Percentiles rank a stretch among this genome's conserved stretches.
These are phyloP conservation scores for Ganaspis sp. DNA, from an alignment of 1,140 invertebrate species.

Conservation along the genomic window DNA sequence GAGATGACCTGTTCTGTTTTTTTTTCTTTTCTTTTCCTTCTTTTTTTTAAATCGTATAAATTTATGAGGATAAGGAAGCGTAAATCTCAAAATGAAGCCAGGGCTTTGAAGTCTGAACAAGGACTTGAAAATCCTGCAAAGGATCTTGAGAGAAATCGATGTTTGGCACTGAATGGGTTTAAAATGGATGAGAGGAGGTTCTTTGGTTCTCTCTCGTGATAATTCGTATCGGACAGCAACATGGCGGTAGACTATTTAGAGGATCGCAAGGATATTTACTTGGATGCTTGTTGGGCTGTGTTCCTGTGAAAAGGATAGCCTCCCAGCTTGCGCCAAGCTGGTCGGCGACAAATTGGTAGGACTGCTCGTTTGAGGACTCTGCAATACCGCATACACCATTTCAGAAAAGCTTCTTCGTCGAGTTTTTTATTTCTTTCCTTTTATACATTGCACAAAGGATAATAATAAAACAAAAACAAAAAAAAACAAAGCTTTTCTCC, in stretches of 20 bases:
- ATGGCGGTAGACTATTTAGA: conserved; percentile 53
- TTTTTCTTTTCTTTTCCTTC: conserved; percentile 22
- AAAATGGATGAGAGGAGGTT: not conserved
- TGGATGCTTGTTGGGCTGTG: conserved; percentile 74
- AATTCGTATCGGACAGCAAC: conserved; percentile 51
- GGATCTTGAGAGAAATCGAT: not conserved
- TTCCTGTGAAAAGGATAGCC: conserved; percentile 77
- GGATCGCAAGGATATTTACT: conserved; percentile 74
- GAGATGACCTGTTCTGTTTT: conserved; percentile 8
- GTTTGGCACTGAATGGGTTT: not conserved
- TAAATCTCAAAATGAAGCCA: not conserved
- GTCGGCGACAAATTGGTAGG: conserved; percentile 86
- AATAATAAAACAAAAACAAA: not conserved
- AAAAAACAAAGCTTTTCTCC: not conserved
- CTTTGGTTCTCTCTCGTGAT: conserved; percentile 1
- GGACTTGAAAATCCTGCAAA: not conserved
- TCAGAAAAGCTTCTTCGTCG: conserved; percentile 45
- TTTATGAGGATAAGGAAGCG: not conserved
- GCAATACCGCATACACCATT: conserved; percentile 71
- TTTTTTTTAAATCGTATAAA: not conserved
- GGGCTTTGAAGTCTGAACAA: not conserved
- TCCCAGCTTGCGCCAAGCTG: conserved; percentile 77
- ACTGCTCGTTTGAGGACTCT: conserved; percentile 84
- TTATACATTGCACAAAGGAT: not conserved
- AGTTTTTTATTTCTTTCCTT: conserved; percentile 34